Conservation (phyloP, 64 coral and sea anemone genomes). For the Pachyseris speciosa region DNA sequence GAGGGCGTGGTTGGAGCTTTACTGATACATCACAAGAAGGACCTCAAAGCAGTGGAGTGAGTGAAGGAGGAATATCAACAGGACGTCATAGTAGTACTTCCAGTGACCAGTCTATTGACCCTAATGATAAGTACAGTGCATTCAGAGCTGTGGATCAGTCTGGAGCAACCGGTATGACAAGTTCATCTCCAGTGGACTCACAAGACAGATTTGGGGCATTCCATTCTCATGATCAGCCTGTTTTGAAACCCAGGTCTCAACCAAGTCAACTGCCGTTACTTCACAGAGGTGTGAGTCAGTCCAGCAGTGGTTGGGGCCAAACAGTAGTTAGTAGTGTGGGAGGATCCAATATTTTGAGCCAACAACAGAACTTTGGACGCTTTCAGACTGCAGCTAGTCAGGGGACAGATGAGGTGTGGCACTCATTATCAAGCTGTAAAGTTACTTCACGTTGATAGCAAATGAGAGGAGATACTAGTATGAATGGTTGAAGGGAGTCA, state of each 20-base stretch:
- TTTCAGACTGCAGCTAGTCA: neutral
- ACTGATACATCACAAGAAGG: slow-evolving; percentile 32
- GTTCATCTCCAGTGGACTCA: neutral
- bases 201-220: slow-evolving; percentile 2
- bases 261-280: neutral
- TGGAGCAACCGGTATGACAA: neutral
- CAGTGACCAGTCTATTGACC: slow-evolving; percentile 55
- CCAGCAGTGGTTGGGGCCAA: neutral
- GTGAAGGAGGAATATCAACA: neutral
- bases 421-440: neutral
- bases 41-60: slow-evolving; percentile 1
- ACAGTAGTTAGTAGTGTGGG: neutral
- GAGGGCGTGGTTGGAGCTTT: slow-evolving; percentile 79
- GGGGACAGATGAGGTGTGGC: neutral
- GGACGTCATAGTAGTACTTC: slow-evolving; percentile 11
- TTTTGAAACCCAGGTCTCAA: neutral
- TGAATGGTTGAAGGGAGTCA: too few relatives aligned
- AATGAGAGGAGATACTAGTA: too few relatives aligned
- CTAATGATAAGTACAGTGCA: slow-evolving; percentile 75
- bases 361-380: neutral
- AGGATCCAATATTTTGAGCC: neutral
- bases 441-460: too few relatives aligned
- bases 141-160: slow-evolving; percentile 8
- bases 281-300: neutral
- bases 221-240: neutral